phyloP scores from a whole-genome alignment of 2,888 invertebrate species.

The Isotomurus palustris region DNA sequence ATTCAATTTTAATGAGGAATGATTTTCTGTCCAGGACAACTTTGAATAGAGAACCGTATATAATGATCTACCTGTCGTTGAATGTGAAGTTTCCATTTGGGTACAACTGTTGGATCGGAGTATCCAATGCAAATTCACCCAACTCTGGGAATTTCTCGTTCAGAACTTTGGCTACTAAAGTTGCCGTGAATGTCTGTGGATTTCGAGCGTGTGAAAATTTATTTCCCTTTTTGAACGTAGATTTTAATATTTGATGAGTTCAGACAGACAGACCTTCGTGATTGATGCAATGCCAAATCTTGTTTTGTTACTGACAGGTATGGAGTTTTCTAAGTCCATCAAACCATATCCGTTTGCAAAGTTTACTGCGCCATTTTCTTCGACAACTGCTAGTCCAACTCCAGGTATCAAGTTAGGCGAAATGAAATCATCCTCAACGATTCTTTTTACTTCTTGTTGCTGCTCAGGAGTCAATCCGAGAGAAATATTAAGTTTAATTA shows the following conservation, averaged over 20 bases:
- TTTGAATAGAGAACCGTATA: too few species aligned
- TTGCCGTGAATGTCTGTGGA: constrained; percentile 1
- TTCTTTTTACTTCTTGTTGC: neutral
- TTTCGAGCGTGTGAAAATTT: too few species aligned
- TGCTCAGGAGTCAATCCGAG: neutral
- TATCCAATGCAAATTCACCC: neutral
- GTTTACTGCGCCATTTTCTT: neutral
- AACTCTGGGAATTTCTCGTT: constrained; percentile 3
- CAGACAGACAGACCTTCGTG: neutral
- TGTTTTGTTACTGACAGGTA: neutral
- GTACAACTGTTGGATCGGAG: neutral
- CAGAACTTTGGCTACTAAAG: neutral
- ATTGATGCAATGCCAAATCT: neutral
- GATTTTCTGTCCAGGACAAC: too few species aligned
- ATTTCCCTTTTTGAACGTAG: too few species aligned
- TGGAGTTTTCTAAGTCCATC: neutral
- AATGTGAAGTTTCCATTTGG: neutral
- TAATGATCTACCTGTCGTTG: neutral
- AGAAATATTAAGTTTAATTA: too few species aligned
- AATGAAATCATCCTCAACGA: neutral
- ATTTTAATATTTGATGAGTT: too few species aligned
- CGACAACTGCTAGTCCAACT: neutral
- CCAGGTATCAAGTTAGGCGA: neutral
- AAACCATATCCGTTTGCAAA: neutral
- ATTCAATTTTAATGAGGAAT: too few species aligned